Percentiles rank a stretch among this genome's conserved stretches.
Evolutionary conservation across 1,140 invertebrate species (phyloP).

Genomic region (Atta colombica): DNA sequence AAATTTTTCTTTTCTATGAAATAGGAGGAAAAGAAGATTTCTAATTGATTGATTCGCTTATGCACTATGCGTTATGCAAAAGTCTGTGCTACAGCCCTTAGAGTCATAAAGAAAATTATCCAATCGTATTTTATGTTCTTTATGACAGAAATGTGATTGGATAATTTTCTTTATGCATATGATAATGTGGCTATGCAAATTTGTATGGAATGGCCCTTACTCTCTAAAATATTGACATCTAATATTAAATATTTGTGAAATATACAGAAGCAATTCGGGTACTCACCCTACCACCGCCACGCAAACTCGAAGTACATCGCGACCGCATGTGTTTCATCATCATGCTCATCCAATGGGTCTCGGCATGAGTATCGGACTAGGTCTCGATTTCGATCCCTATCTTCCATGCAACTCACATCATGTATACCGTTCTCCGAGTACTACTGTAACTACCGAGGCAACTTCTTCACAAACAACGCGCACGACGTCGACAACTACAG

Average conservation of each 20-base stretch:
- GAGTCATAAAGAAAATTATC: too few species aligned
- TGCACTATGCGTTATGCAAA: too few species aligned
- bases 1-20: too few species aligned
- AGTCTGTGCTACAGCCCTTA: too few species aligned
- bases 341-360: conserved; percentile 81
- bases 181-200: too few species aligned
- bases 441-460: conserved; percentile 59
- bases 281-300: conserved; percentile 90
- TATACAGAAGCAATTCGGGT: conserved; percentile 87
- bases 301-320: conserved; percentile 89
- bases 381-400: conserved; percentile 89
- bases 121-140: too few species aligned
- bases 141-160: too few species aligned
- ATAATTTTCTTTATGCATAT: too few species aligned
- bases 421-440: conserved; percentile 79
- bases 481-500: conserved; percentile 67
- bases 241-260: conserved; percentile 42
- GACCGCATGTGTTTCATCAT: conserved; percentile 88
- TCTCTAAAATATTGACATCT: neutral
- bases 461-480: conserved; percentile 76
- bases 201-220: too few species aligned
- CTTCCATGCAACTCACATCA: conserved; percentile 91
- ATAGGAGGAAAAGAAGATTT: too few species aligned
- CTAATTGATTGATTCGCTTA: too few species aligned
- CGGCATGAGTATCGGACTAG: conserved; percentile 83